Evolutionary conservation across 2,888 invertebrate genomes (phyloP).

Genomic region (Pseudolycoriella hygida): DNA sequence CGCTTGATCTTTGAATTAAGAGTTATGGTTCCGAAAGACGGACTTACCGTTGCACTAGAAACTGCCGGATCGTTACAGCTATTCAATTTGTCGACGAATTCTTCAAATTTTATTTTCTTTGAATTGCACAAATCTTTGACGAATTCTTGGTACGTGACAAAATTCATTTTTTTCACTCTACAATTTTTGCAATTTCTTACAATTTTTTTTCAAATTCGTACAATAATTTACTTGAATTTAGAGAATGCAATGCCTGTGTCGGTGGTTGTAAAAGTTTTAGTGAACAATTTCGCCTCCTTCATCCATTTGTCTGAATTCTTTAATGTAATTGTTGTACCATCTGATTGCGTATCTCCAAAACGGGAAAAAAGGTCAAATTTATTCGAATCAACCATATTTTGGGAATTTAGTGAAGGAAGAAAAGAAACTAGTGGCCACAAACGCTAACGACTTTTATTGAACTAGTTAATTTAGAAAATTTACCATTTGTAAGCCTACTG

Average conservation of each 20-base stretch:
- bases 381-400: too few relatives aligned
- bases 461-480: too few relatives aligned
- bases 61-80: slow-evolving; percentile 40
- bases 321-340: slow-evolving; percentile 45
- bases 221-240: slow-evolving; percentile 28
- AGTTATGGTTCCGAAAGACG: too few relatives aligned
- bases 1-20: too few relatives aligned
- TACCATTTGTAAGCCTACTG: too few relatives aligned
- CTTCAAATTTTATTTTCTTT: slow-evolving; percentile 40
- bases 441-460: too few relatives aligned
- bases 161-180: slow-evolving; percentile 29
- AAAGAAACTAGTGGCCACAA: too few relatives aligned
- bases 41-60: slow-evolving; percentile 15
- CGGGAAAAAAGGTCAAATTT: slow-evolving; percentile 42
- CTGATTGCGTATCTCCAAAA: slow-evolving; percentile 47
- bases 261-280: slow-evolving; percentile 47
- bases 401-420: too few relatives aligned
- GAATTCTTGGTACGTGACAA: slow-evolving; percentile 33
- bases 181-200: too few relatives aligned
- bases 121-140: slow-evolving; percentile 44
- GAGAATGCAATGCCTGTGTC: slow-evolving; percentile 54
- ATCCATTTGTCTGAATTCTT: slow-evolving; percentile 58
- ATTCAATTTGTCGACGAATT: slow-evolving; percentile 41
- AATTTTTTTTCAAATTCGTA: too few relatives aligned
- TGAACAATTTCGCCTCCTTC: slow-evolving; percentile 47